Percentiles rank a stretch among this genome's conserved stretches.
Conservation (phyloP, 1,140 invertebrate species). For the Lanistes nyassanus region DNA sequence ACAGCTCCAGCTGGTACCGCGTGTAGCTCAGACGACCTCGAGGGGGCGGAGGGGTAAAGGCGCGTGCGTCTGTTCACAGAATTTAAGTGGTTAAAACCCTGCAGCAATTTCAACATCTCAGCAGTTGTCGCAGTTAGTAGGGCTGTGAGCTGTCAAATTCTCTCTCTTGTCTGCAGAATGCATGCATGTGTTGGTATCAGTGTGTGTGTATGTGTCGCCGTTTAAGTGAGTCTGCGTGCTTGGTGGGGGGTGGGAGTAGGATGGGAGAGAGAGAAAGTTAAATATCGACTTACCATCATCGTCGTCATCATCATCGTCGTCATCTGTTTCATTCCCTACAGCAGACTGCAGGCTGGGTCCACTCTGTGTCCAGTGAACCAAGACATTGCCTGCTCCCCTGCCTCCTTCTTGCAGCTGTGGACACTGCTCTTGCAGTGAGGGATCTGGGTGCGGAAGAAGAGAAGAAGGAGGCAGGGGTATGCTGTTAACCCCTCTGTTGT, state of each 20-base stretch:
- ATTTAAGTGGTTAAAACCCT: neutral
- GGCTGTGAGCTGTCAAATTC: neutral
- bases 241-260: no score
- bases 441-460: neutral
- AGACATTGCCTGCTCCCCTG: conserved; percentile 4
- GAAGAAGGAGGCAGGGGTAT: neutral
- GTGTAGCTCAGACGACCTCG: conserved; percentile 61
- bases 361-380: conserved; percentile 25
- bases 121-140: neutral
- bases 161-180: neutral
- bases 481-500: neutral
- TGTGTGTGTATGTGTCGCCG: neutral
- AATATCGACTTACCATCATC: neutral
- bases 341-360: conserved; percentile 19
- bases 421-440: neutral
- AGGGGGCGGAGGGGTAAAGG: conserved; percentile 55
- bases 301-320: conserved; percentile 3
- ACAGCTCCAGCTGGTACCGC: conserved; percentile 61
- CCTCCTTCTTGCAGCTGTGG: neutral
- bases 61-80: conserved; percentile 48
- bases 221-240: neutral
- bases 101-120: neutral
- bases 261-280: neutral
- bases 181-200: neutral
- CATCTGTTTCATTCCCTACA: neutral